A percentile compares a stretch with the other conserved stretches of the same genome.
phyloP scores from a whole-genome alignment of 2,113 vertebrate species.

The Upupa epops region DNA sequence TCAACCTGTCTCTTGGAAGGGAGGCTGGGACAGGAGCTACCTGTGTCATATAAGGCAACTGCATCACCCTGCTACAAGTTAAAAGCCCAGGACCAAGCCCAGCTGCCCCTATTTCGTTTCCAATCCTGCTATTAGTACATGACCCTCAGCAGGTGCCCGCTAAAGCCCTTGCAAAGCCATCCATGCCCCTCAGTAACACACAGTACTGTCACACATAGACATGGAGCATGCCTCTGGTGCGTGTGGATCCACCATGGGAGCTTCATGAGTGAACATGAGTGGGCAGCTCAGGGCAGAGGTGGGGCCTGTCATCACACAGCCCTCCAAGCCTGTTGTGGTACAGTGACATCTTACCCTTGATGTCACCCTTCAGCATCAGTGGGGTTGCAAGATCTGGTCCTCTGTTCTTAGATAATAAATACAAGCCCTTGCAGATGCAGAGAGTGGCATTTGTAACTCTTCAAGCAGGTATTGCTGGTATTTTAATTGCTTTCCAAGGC shows the following conservation, averaged over 20 bases:
- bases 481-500: constrained; percentile 13
- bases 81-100: background rate
- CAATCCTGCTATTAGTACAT: accelerated
- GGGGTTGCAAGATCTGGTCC: background rate
- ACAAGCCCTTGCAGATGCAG: background rate
- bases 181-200: accelerated
- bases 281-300: accelerated
- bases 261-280: accelerated
- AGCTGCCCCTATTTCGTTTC: background rate
- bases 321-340: accelerated
- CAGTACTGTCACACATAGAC: accelerated
- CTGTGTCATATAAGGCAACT: background rate
- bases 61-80: background rate
- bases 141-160: background rate
- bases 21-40: background rate
- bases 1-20: background rate
- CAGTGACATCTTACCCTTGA: accelerated
- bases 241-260: accelerated
- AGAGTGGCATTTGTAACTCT: background rate
- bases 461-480: constrained; percentile 14
- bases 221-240: accelerated
- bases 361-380: background rate
- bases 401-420: background rate
- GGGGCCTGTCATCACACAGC: background rate
- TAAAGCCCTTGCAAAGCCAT: background rate